Percentiles rank a stretch among this genome's conserved stretches.
phyloP scores from a whole-genome alignment of 2,797 vertebrate species.

The Sebastes minor region DNA sequence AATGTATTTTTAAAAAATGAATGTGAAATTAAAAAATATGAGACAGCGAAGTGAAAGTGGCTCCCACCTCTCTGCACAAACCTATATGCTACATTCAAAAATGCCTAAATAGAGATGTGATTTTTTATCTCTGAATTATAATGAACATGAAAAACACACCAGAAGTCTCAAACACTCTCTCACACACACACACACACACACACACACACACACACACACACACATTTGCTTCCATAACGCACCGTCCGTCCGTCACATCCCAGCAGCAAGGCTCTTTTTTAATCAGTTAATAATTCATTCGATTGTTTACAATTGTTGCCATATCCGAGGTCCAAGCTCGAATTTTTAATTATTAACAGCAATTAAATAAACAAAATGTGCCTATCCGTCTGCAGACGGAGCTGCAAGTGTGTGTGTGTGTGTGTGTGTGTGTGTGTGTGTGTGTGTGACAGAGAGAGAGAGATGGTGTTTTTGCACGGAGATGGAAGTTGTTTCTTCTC shows the following conservation, averaged over 20 bases:
- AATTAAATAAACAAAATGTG: conserved; percentile 74
- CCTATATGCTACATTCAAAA: neutral
- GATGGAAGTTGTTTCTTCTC: conserved; percentile 23
- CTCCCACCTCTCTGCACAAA: neutral
- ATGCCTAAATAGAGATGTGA: neutral
- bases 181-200: too few species aligned
- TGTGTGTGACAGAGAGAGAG: neutral
- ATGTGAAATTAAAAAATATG: neutral
- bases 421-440: neutral
- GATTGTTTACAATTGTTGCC: conserved; percentile 72
- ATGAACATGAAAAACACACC: conserved; percentile 17
- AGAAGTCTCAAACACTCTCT: conserved; percentile 10
- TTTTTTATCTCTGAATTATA: conserved; percentile 1
- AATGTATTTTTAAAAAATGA: neutral
- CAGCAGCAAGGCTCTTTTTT: conserved; percentile 26
- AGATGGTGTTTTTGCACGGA: neutral
- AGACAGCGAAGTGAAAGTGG: neutral
- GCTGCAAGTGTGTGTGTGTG: conserved; percentile 24
- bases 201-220: conserved; percentile 21
- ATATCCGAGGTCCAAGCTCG: conserved; percentile 62
- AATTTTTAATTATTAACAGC: conserved; percentile 74
- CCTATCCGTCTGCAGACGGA: conserved; percentile 41
- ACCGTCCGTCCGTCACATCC: conserved; percentile 36
- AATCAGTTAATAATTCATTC: conserved; percentile 71
- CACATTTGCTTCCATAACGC: conserved; percentile 48